Evolutionary conservation across 1,140 invertebrate genomes (phyloP).

Genomic region (Plodia interpunctella): DNA sequence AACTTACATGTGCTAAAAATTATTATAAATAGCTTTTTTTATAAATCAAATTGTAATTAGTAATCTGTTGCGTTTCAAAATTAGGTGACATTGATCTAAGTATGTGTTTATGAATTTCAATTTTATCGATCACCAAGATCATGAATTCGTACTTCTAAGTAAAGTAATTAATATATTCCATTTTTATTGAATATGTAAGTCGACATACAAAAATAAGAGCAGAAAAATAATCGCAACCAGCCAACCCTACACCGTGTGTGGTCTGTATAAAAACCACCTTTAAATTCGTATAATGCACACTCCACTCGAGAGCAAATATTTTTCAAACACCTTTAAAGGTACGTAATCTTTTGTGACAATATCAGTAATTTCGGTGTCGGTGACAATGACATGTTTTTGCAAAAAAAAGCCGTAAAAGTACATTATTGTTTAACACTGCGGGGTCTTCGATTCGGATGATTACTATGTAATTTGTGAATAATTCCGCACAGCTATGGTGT

Average conservation of each 20-base stretch:
- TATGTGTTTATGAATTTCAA: too few relatives aligned
- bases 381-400: conserved; percentile 53
- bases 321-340: conserved; percentile 58
- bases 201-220: neutral
- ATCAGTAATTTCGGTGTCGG: conserved; percentile 59
- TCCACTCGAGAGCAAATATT: conserved; percentile 63
- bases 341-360: conserved; percentile 62
- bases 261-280: conserved; percentile 55
- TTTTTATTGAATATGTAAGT: too few relatives aligned
- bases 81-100: too few relatives aligned
- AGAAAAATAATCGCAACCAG: conserved; percentile 21
- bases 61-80: too few relatives aligned
- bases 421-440: conserved; percentile 52
- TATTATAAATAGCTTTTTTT: too few relatives aligned
- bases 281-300: conserved; percentile 53
- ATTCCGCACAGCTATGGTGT: conserved; percentile 35
- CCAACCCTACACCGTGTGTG: conserved; percentile 45
- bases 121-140: too few relatives aligned
- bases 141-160: too few relatives aligned
- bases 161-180: too few relatives aligned
- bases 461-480: conserved; percentile 64
- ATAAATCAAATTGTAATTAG: too few relatives aligned
- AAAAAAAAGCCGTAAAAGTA: conserved; percentile 36
- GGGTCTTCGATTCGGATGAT: conserved; percentile 50
- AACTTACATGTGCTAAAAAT: too few relatives aligned